Percentiles rank a stretch among this genome's conserved stretches.
Evolutionary conservation across 1,140 invertebrate genomes (phyloP).

Genomic region (Eumaeus atala): DNA sequence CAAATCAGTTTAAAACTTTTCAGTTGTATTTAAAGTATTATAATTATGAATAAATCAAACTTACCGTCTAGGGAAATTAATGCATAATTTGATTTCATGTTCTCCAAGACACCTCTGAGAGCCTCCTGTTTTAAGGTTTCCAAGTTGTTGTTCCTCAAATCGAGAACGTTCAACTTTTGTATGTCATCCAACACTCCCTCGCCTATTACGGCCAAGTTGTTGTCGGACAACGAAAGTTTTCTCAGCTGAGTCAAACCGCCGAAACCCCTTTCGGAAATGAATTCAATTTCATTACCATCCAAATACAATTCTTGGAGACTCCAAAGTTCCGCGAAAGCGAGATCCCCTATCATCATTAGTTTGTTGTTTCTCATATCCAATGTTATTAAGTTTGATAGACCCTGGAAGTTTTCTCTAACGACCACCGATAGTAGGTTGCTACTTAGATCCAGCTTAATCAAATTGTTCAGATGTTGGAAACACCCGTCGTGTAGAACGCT

Average conservation of each 20-base stretch:
- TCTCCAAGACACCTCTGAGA: conserved; percentile 82
- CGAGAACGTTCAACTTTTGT: conserved; percentile 79
- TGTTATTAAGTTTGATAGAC: conserved; percentile 78
- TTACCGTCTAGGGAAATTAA: conserved; percentile 63
- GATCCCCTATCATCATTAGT: conserved; percentile 82
- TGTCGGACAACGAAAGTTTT: conserved; percentile 81
- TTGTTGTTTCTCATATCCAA: conserved; percentile 82
- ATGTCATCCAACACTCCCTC: conserved; percentile 79
- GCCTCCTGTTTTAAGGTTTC: conserved; percentile 83
- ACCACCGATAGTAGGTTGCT: conserved; percentile 81
- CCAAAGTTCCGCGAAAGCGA: conserved; percentile 84
- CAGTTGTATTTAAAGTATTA: not conserved
- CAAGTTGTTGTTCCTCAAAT: conserved; percentile 83
- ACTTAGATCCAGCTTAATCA: conserved; percentile 81
- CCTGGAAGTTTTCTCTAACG: conserved; percentile 81
- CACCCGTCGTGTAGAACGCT: conserved; percentile 82
- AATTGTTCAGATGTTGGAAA: conserved; percentile 79
- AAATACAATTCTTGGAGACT: conserved; percentile 82
- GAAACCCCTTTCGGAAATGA: conserved; percentile 82
- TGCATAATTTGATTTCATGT: conserved; percentile 77
- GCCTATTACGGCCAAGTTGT: conserved; percentile 80
- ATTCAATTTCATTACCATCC: conserved; percentile 79
- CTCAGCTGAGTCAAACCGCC: conserved; percentile 80
- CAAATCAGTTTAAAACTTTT: conserved; percentile 2
- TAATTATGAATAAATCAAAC: conserved; percentile 22